Percentiles rank a stretch among this genome's conserved stretches.
These are phyloP conservation scores for Podotricha telesiphe DNA, from an alignment of 2,888 invertebrate species.

Conservation along the genomic window DNA sequence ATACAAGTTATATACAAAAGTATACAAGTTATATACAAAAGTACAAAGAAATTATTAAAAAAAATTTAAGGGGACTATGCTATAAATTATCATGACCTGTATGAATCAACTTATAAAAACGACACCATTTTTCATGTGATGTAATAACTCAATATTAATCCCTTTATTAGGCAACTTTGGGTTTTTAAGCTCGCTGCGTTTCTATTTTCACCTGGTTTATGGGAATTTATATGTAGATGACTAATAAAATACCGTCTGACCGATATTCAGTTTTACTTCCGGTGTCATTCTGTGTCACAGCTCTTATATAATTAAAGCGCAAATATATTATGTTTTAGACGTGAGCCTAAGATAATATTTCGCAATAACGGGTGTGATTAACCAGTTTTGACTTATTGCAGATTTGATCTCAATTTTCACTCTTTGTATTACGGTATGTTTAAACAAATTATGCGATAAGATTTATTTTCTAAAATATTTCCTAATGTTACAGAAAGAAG, in stretches of 20 bases:
- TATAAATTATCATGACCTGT: slow-evolving; percentile 41
- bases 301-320: slow-evolving; percentile 47
- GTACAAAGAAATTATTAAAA: not conserved
- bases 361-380: slow-evolving; percentile 25
- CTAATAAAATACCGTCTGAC: slow-evolving; percentile 49
- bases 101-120: slow-evolving; percentile 43
- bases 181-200: slow-evolving; percentile 52
- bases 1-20: not conserved
- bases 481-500: not conserved
- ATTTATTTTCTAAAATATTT: slow-evolving; percentile 5
- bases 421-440: slow-evolving; percentile 11
- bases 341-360: slow-evolving; percentile 32
- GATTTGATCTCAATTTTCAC: slow-evolving; percentile 22
- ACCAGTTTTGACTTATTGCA: slow-evolving; percentile 31
- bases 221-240: slow-evolving; percentile 60
- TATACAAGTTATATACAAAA: not conserved
- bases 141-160: slow-evolving; percentile 48
- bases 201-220: slow-evolving; percentile 59
- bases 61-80: not conserved
- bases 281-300: slow-evolving; percentile 46
- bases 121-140: slow-evolving; percentile 45
- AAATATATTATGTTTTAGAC: slow-evolving; percentile 32
- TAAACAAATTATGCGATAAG: not conserved
- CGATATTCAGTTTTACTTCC: slow-evolving; percentile 50
- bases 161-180: slow-evolving; percentile 55